Conservation (phyloP, 1,140 invertebrate species). For the Diorhabda elongata region DNA sequence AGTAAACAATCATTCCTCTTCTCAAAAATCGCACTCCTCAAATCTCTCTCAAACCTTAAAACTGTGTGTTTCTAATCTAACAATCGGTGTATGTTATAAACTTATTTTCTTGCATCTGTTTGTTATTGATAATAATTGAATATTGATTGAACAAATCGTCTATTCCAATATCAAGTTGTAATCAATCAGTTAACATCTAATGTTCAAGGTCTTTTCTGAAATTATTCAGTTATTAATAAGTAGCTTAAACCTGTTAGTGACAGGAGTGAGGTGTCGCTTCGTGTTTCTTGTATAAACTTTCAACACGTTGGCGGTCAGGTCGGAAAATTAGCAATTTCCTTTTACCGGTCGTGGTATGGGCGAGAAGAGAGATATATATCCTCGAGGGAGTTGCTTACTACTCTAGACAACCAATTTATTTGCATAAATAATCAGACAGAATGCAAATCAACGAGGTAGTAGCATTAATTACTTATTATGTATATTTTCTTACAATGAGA, state of each 20-base stretch:
- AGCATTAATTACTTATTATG: slow-evolving; percentile 41
- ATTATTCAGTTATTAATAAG: slow-evolving; percentile 1
- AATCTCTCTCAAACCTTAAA: no score
- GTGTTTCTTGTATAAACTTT: neutral
- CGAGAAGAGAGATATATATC: slow-evolving; percentile 12
- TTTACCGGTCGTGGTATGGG: slow-evolving; percentile 28
- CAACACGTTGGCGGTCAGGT: slow-evolving; percentile 23
- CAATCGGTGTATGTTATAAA: no score
- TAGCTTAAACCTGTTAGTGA: neutral
- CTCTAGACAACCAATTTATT: slow-evolving; percentile 35
- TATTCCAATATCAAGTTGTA: no score
- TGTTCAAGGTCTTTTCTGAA: neutral
- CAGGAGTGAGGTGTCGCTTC: slow-evolving; percentile 5
- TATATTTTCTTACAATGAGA: slow-evolving; percentile 26
- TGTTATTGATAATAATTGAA: no score
- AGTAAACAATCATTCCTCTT: no score
- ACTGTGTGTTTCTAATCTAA: no score
- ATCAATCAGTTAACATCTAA: no score
- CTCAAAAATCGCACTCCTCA: no score
- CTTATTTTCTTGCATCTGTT: no score
- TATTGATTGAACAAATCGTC: no score
- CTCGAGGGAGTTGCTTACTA: slow-evolving; percentile 16
- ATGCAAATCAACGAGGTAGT: slow-evolving; percentile 41
- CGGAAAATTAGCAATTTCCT: slow-evolving; percentile 44
- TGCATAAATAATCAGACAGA: slow-evolving; percentile 44